phyloP scores from a whole-genome alignment of 2,113 vertebrate genomes.

The Notiomystis cincta region DNA sequence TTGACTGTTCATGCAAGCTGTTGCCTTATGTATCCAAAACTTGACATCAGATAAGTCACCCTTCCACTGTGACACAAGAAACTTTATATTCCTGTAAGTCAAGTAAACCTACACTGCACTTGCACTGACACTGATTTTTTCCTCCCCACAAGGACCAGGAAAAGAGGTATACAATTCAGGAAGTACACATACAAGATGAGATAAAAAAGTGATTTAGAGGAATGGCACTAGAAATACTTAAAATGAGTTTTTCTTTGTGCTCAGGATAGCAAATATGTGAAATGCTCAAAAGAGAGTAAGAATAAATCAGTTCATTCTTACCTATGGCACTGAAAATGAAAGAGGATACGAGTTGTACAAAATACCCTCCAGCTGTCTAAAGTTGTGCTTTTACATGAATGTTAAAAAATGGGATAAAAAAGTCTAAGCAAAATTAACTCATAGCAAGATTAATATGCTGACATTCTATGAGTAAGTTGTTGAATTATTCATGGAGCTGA shows the following conservation, averaged over 20 bases:
- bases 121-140: background rate
- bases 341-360: background rate
- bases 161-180: background rate
- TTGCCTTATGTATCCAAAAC: background rate
- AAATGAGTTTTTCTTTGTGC: background rate
- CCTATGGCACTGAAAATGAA: background rate
- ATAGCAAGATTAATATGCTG: background rate
- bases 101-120: background rate
- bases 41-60: background rate
- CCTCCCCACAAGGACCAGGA: background rate
- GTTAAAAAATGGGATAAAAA: background rate
- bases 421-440: background rate
- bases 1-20: background rate
- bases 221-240: background rate
- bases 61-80: background rate
- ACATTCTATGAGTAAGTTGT: background rate
- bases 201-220: background rate
- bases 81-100: background rate
- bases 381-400: background rate
- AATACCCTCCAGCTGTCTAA: background rate
- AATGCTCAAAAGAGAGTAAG: background rate
- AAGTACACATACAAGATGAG: background rate
- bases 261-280: background rate
- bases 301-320: background rate
- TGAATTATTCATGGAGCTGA: background rate